Evolutionary conservation across 2,888 invertebrate genomes (phyloP), one percentile per base, ranked within the genome.

Genomic region (Shargacucullia verbasci): DNA sequence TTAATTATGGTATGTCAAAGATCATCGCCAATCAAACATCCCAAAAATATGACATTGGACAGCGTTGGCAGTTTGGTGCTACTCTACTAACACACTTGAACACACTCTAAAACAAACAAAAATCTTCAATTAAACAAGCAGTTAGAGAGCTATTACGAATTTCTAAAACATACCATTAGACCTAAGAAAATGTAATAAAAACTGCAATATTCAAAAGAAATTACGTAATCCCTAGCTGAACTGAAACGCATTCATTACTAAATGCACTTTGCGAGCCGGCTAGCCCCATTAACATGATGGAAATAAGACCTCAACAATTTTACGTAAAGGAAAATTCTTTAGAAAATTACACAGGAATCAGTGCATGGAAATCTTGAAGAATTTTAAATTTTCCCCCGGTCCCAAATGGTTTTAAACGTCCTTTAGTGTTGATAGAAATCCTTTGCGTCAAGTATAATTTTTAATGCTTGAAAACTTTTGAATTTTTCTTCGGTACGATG

Each of bases 191-290:
- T n/a, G 14, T 11, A 34, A 47, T 44, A 37, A 47, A 27, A 35
- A 40, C 57, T 31, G 31, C 31, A 47, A 48, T 52, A 52, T 49
- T 46, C 15, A 45, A 62, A 45, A 53, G 53, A 46, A 46, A 35
- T 4, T 13, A 0, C 25, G 1, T 38, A 38, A 11, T 7, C 14
- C 15, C 38, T 2, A 2, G 29, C 38, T 27, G n/a, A 11, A 7
- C 29, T 11, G 13, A 38, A 35, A 33, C 27, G 38, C 50, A 58
- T 52, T 58, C 40, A 58, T 59, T 33, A 65, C 45, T 54, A 35
- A 29, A 37, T 47, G 31, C 40, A 39, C 41, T 53, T 48, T 29
- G 25, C 47, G 11, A 37, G 14, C 31, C 35, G n/a, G 20, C 29
- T 9, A 29, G 29, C 29, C 5, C 33, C 35, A 45, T 41, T 57